phyloP scores from a whole-genome alignment of 2,888 invertebrate species.

The Drosophila vallismaia region DNA sequence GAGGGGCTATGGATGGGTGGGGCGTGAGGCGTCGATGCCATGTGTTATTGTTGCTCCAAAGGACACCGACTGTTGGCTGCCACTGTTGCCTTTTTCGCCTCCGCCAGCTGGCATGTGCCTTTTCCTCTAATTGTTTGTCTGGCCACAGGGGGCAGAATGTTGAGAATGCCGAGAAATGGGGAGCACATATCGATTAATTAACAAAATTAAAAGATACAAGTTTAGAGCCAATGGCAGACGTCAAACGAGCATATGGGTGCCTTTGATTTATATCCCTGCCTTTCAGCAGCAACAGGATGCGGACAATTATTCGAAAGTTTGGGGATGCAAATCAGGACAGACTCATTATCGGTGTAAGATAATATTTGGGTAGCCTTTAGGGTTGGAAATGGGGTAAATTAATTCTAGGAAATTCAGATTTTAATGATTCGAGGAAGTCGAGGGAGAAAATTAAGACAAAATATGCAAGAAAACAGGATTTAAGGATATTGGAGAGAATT shows the following conservation, averaged over 20 bases:
- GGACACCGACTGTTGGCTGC: slow-evolving; percentile 12
- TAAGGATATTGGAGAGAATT: background rate
- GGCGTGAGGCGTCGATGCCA: slow-evolving; percentile 24
- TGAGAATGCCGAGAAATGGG: background rate
- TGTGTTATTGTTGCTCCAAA: slow-evolving; percentile 37
- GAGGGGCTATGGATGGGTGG: background rate
- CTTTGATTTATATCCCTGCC: slow-evolving; percentile 56
- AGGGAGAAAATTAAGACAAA: background rate
- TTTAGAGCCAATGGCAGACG: slow-evolving; percentile 42
- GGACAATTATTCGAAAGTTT: slow-evolving; percentile 45
- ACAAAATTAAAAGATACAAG: slow-evolving; percentile 70
- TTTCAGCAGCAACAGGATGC: slow-evolving; percentile 38
- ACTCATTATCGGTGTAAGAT: slow-evolving; percentile 19
- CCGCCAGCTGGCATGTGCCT: slow-evolving; percentile 16
- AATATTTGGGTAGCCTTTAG: slow-evolving; percentile 4
- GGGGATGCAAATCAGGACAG: slow-evolving; percentile 17
- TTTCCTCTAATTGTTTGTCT: slow-evolving; percentile 72
- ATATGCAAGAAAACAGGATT: background rate
- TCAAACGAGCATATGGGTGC: slow-evolving; percentile 11
- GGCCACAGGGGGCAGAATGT: slow-evolving; percentile 34
- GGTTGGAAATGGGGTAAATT: slow-evolving; percentile 24
- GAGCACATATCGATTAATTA: slow-evolving; percentile 69
- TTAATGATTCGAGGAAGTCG: background rate
- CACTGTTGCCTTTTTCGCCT: slow-evolving; percentile 35
- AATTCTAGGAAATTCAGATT: slow-evolving; percentile 1